Base-by-base conservation (phyloP, 2,113 vertebrate genomes). In the Xiphophorus hellerii region DNA sequence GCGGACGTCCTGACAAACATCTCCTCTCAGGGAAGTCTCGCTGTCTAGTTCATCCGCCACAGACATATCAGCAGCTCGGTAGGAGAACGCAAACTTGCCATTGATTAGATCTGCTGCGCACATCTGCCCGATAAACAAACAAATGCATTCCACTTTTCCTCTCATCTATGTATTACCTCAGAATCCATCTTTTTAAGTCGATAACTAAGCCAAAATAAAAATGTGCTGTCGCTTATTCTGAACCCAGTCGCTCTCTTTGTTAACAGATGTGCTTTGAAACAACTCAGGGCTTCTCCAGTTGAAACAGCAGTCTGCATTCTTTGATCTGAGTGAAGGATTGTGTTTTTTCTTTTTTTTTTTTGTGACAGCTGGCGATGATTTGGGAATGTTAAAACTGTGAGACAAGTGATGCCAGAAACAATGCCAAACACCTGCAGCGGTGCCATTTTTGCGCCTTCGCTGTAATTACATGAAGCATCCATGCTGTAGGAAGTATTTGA, bases 211-310 rank as follows among this genome's bases (percentile, higher is more conserved):
- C 1, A 25, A 31, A 54, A 72, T 61, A 71, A 61, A 70, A 64
- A 66, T 63, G 14, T 78, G 33, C 62, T 76, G 77, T 27, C 80
- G 73, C 58, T 87, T 73, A 74, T 42, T 80, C 28, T 51, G 42
- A 70, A 74, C 81, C 35, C 35, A 82, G 67, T 72, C 67, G 72
- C 29, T 63, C 54, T 77, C 15, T 48, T 7, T 7, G 17, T 62
- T 51, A 81, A 76, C 81, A 86, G 75, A 63, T 79, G 74, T 75
- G 72, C 79, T 74, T 73, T 81, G 84, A 85, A 71, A 77, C 64
- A 81, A 29, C 42, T n/a, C 69, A 54, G 14, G 35, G n/a, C 62
- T 68, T 80, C 71, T 61, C 48, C 67, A 44, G 71, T 54, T 63
- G 77, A 74, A 30, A 51, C 72, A 77, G 69, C 71, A 58, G 66